Conservation (phyloP, 2,888 invertebrate genomes). For the Caenorhabditis sulstoni region DNA sequence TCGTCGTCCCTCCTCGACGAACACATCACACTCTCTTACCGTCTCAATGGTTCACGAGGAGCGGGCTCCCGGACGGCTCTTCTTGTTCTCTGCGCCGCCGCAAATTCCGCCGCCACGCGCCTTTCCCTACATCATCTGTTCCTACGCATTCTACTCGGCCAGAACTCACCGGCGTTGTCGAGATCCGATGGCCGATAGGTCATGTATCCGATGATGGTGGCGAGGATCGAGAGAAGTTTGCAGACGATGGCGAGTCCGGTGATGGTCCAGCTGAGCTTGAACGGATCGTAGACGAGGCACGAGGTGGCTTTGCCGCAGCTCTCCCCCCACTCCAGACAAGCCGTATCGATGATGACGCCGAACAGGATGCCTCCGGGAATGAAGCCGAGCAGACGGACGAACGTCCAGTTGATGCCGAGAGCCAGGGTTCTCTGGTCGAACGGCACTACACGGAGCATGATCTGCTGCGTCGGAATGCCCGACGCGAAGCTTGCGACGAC, state of each 20-base stretch:
- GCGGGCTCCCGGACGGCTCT: slow-evolving; percentile 8
- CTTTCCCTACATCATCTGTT: slow-evolving; percentile 45
- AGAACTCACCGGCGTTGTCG: slow-evolving; percentile 68
- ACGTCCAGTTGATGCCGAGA: slow-evolving; percentile 80
- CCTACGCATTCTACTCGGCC: slow-evolving; percentile 4
- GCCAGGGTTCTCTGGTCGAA: slow-evolving; percentile 80
- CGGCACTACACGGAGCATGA: slow-evolving; percentile 79
- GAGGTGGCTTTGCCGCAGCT: slow-evolving; percentile 70
- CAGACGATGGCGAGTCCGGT: slow-evolving; percentile 79
- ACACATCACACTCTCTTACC: slow-evolving; percentile 36
- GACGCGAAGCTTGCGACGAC: slow-evolving; percentile 79
- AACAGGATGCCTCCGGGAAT: slow-evolving; percentile 80
- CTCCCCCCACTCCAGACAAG: slow-evolving; percentile 78
- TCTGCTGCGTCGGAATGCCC: slow-evolving; percentile 79
- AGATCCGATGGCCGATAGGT: slow-evolving; percentile 76
- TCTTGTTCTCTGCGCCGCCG: slow-evolving; percentile 1
- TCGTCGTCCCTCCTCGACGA: no score
- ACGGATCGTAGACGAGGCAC: slow-evolving; percentile 77
- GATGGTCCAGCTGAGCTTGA: slow-evolving; percentile 77
- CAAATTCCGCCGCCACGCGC: slow-evolving; percentile 45
- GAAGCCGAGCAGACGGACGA: slow-evolving; percentile 77
- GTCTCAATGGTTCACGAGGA: slow-evolving; percentile 30
- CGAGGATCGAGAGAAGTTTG: slow-evolving; percentile 78
- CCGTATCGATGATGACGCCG: slow-evolving; percentile 79
- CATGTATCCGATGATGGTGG: slow-evolving; percentile 78